Base-by-base conservation (phyloP, 1,140 invertebrate genomes). In the Orius insidiosus region DNA sequence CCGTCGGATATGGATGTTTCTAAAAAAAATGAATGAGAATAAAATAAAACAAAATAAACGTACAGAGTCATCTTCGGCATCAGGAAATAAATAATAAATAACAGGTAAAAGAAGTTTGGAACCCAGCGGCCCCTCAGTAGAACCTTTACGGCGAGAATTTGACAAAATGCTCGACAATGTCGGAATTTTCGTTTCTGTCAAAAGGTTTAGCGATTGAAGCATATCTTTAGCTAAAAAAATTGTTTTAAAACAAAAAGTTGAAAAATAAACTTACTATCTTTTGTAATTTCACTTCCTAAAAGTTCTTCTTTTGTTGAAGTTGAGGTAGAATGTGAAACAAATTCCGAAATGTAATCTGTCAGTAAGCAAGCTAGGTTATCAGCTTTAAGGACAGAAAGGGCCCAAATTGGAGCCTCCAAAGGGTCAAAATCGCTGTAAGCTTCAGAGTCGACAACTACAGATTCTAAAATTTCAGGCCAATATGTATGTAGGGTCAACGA, bases 371-470 rank as follows among this genome's bases (percentile, higher is more conserved):
- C 65, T n/a, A 73, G 69, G 34, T 68, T 64, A 2, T 72, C 62
- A 42, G 70, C 63, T 56, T 75, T 72, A 55, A 70, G 69, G 0
- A 76, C 63, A 56, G 67, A 65, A 11, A 80, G 65, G 5, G 72
- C 74, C 73, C 90, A 95, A 49, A 76, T 70, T 0, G 82, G 80
- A 16, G 92, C 88, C 55, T 81, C 72, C 16, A 80, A 63, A 7
- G 90, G 86, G 58, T 90, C 77, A 54, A 96, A 77, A 65, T 94
- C 85, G 33, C 80, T 82, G 59, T 87, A 86, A 46, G 72, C 75
- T 58, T 86, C 78, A 52, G 78, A 85, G 58, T 96, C 92, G 1
- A 90, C 76, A 19, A 94, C 76, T 24, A 85, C 73, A 60, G 84
- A 79, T 59, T 94, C 89, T 3, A 77, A 74, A 39, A 95, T 66